Percentiles rank a stretch among this genome's conserved stretches.
These are phyloP conservation scores for Aphelocoma californica DNA, from an alignment of 2,797 vertebrate species.

Conservation along the genomic window DNA sequence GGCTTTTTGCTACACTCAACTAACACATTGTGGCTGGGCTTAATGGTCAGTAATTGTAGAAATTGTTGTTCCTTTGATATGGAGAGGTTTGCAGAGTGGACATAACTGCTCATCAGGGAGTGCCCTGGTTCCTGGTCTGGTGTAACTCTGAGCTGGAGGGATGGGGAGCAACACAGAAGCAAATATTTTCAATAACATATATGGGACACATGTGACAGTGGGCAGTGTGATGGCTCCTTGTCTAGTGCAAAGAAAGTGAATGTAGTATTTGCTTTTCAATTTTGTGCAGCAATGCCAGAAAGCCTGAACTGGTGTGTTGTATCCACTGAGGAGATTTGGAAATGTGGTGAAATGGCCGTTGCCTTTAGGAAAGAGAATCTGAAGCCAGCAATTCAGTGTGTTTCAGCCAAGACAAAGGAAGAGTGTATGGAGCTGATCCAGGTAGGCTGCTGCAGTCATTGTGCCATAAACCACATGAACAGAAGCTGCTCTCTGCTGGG, in stretches of 20 bases:
- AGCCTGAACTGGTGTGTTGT: slow-evolving; percentile 89
- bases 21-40: not conserved
- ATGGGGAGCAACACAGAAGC: not conserved
- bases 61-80: not conserved
- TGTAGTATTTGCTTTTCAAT: not conserved
- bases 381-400: slow-evolving; percentile 83
- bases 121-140: not conserved
- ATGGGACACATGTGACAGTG: not conserved
- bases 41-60: not conserved
- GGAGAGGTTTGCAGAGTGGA: not conserved
- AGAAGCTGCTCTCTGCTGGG: not conserved
- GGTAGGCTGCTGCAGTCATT: slow-evolving; percentile 42
- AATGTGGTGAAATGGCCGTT: slow-evolving; percentile 85
- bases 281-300: slow-evolving; percentile 72
- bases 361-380: slow-evolving; percentile 79
- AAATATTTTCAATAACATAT: not conserved
- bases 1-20: not conserved
- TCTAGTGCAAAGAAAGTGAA: not conserved
- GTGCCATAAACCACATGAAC: not conserved
- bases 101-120: not conserved
- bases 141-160: not conserved
- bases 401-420: slow-evolving; percentile 79
- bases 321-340: slow-evolving; percentile 84
- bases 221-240: not conserved
- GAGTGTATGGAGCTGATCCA: slow-evolving; percentile 83